A percentile compares a stretch with the other conserved stretches of the same genome.
Conservation (phyloP, 1,140 invertebrate genomes). For the Chrysomallon squamiferum region DNA sequence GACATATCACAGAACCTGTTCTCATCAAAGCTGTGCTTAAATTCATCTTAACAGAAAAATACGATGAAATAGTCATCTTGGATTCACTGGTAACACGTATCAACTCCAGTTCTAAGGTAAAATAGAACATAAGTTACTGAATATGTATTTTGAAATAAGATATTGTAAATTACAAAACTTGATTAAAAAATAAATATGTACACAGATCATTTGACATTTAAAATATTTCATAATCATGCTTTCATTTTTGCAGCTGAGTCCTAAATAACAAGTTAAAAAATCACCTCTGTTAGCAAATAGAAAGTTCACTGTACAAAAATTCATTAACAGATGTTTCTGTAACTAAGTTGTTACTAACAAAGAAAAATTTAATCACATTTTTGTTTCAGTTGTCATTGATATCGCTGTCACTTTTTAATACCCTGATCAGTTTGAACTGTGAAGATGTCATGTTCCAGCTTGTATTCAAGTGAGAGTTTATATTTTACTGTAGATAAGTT, state of each 20-base stretch:
- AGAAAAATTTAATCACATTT: too few relatives aligned
- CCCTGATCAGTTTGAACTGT: slow-evolving; percentile 89
- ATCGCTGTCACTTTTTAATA: slow-evolving; percentile 88
- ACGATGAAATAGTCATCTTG: slow-evolving; percentile 72
- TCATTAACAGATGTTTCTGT: too few relatives aligned
- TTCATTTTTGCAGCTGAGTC: not conserved
- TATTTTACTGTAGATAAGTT: too few relatives aligned
- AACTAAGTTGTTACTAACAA: too few relatives aligned
- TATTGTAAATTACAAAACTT: too few relatives aligned
- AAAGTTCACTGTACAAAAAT: too few relatives aligned
- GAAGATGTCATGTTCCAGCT: slow-evolving; percentile 97
- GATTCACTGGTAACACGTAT: slow-evolving; percentile 62
- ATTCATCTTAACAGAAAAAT: slow-evolving; percentile 85
- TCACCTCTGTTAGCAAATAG: too few relatives aligned
- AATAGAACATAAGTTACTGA: too few relatives aligned
- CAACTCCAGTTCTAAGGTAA: slow-evolving; percentile 58
- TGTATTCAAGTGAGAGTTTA: slow-evolving; percentile 73
- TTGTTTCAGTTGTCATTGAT: slow-evolving; percentile 82
- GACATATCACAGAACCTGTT: slow-evolving; percentile 84
- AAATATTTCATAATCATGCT: not conserved
- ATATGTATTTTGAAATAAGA: too few relatives aligned
- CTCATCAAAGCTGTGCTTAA: slow-evolving; percentile 82
- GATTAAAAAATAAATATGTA: too few relatives aligned
- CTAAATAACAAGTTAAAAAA: too few relatives aligned
- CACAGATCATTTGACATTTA: not conserved